phyloP scores from a whole-genome alignment of 1,140 invertebrate genomes.

The Caenorhabditis latens region DNA sequence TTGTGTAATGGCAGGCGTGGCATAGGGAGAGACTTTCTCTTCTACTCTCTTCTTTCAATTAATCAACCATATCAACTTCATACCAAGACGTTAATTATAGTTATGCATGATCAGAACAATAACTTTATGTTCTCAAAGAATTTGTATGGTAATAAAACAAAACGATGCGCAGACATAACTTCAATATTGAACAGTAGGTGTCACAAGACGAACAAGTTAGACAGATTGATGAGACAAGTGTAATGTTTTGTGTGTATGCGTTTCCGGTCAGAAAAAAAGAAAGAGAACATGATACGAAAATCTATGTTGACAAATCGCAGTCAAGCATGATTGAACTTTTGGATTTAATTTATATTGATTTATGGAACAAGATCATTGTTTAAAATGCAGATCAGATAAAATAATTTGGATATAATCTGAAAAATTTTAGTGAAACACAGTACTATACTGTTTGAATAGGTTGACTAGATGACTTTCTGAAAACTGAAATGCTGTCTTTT shows the following conservation, averaged over 20 bases:
- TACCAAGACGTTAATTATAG: not conserved
- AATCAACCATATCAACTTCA: conserved; percentile 37
- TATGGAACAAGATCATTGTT: too few species aligned
- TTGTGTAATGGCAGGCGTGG: conserved; percentile 54
- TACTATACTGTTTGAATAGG: too few species aligned
- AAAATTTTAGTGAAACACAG: too few species aligned
- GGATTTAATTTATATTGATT: not conserved
- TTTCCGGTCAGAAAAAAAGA: not conserved
- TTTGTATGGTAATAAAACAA: too few species aligned
- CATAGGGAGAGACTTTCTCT: not conserved
- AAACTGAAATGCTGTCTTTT: too few species aligned
- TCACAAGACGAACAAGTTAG: conserved; percentile 37
- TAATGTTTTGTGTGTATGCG: conserved; percentile 19
- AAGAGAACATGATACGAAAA: not conserved
- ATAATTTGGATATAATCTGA: too few species aligned
- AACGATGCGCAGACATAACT: not conserved
- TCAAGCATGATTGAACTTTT: not conserved
- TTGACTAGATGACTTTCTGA: too few species aligned
- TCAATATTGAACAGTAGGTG: not conserved
- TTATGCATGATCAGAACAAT: conserved; percentile 11
- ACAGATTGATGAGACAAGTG: not conserved
- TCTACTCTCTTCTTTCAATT: not conserved
- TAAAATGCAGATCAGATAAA: too few species aligned
- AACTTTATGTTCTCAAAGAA: not conserved
- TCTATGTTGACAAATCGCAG: not conserved